Evolutionary conservation across 1,140 invertebrate genomes (phyloP).

Genomic region (Drosophila azteca): DNA sequence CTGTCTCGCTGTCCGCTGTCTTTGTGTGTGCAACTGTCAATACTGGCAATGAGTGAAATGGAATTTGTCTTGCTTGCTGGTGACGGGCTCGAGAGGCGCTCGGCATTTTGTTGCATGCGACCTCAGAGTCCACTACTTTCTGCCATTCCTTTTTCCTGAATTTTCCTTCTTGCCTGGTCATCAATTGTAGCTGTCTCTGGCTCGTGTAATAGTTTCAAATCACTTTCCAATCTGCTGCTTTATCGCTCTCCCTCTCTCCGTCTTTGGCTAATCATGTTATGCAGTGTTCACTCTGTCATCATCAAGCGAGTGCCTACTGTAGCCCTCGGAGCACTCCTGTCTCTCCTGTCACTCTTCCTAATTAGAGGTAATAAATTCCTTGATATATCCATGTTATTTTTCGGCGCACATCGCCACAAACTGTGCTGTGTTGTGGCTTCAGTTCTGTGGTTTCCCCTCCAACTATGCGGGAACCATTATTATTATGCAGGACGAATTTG

Average conservation of each 20-base stretch:
- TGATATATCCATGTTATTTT: constrained; percentile 21
- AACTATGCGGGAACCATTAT: constrained; percentile 41
- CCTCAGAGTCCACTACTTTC: constrained; percentile 11
- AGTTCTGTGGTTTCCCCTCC: constrained; percentile 39
- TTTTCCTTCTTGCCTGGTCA: constrained; percentile 7
- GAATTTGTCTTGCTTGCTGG: constrained; percentile 77
- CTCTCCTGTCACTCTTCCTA: constrained; percentile 3
- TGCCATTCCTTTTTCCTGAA: not conserved
- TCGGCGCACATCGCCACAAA: constrained; percentile 5
- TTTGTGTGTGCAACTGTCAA: constrained; percentile 57
- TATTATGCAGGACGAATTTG: constrained; percentile 42
- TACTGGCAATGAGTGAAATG: constrained; percentile 76
- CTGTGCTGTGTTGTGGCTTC: constrained; percentile 21
- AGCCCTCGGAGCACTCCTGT: no score
- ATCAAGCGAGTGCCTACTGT: not conserved
- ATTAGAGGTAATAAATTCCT: constrained; percentile 37
- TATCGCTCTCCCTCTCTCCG: not conserved
- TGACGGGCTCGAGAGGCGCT: constrained; percentile 57
- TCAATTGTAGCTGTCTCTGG: constrained; percentile 31
- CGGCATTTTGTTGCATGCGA: constrained; percentile 63
- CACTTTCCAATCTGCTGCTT: constrained; percentile 44
- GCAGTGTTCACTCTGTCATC: not conserved
- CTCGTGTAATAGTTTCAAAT: constrained; percentile 68
- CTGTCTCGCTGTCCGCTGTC: constrained; percentile 8
- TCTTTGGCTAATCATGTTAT: no score